These are phyloP conservation scores for Anthopleura xanthogrammica DNA, from an alignment of 92 coral and sea anemone species.

Conservation along the genomic window DNA sequence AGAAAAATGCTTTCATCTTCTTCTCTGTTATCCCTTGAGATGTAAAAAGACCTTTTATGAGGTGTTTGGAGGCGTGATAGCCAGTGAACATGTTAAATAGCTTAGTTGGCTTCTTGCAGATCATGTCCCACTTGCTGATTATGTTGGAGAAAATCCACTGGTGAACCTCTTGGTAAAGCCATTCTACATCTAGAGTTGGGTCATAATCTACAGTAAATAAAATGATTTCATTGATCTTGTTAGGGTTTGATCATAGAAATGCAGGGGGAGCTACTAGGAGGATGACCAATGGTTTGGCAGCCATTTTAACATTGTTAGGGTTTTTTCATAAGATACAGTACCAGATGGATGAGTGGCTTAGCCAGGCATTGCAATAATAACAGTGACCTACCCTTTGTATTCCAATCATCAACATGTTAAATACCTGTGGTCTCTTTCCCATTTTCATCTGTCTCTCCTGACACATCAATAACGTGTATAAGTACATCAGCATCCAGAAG, in stretches of 20 bases:
- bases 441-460: slow-evolving; percentile 84
- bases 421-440: slow-evolving; percentile 76
- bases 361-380: not conserved
- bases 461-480: slow-evolving; percentile 76
- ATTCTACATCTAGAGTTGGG: slow-evolving; percentile 72
- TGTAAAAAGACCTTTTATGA: slow-evolving; percentile 57
- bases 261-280: too few species aligned
- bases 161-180: slow-evolving; percentile 78
- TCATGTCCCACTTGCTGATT: slow-evolving; percentile 75
- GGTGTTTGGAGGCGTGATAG: slow-evolving; percentile 60
- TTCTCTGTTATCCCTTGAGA: slow-evolving; percentile 69
- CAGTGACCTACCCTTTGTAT: too few species aligned
- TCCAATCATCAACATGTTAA: too few species aligned
- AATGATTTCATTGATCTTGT: not conserved
- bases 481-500: slow-evolving; percentile 85
- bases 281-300: too few species aligned
- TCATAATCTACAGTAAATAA: slow-evolving; percentile 70
- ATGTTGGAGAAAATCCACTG: slow-evolving; percentile 78
- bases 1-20: slow-evolving; percentile 49
- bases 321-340: not conserved
- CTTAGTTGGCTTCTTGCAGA: slow-evolving; percentile 73
- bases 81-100: slow-evolving; percentile 76
- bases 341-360: not conserved
- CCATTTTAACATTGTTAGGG: not conserved
- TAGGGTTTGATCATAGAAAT: too few species aligned